phyloP scores from a whole-genome alignment of 2,113 vertebrate genomes.

The Bos indicus region DNA sequence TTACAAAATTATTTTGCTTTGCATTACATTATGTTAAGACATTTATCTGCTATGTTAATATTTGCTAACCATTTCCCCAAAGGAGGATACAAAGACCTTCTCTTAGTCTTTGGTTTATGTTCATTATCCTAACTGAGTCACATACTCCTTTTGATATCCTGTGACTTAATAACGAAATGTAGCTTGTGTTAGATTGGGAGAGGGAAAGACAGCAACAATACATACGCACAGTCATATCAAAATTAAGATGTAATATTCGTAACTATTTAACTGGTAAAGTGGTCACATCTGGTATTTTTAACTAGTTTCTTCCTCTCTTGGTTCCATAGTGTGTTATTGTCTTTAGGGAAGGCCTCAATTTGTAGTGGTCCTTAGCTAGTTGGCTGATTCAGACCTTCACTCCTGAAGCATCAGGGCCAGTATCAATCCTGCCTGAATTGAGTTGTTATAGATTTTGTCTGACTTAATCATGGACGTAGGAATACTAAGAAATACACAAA shows the following conservation, averaged over 20 bases:
- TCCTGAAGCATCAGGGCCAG: not conserved
- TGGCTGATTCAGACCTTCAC: not conserved
- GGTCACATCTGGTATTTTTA: not conserved
- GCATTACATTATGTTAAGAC: not conserved
- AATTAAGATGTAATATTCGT: not conserved
- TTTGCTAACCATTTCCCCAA: not conserved
- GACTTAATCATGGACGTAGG: not conserved
- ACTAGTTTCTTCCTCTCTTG: not conserved
- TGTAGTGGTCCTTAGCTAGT: not conserved
- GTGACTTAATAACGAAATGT: not conserved
- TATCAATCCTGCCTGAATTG: accelerated
- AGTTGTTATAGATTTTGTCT: not conserved
- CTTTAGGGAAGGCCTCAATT: not conserved
- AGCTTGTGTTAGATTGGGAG: not conserved
- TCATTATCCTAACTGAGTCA: not conserved
- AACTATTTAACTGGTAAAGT: not conserved
- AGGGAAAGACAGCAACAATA: not conserved
- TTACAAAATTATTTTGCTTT: not conserved
- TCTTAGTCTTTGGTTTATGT: not conserved
- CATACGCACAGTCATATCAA: not conserved
- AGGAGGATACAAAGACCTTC: not conserved
- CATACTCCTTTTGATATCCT: not conserved
- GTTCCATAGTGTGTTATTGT: not conserved
- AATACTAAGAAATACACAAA: not conserved
- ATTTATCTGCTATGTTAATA: not conserved